Percentiles rank a stretch among this genome's conserved stretches.
Conservation (phyloP, 2,797 vertebrate species). For the Cyclura pinguis region DNA sequence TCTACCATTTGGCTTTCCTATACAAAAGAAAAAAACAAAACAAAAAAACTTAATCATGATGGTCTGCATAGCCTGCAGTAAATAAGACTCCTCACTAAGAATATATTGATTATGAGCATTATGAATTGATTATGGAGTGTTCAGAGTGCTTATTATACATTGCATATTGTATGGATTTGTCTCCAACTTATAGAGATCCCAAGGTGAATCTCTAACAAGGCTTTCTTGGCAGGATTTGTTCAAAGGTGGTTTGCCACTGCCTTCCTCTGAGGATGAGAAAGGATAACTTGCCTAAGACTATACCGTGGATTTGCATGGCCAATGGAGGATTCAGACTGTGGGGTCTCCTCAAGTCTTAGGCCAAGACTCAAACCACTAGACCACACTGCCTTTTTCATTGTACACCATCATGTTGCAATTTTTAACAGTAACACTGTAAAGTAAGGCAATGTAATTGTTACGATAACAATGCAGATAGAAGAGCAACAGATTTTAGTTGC, state of each 20-base stretch:
- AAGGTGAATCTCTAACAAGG: too few species aligned
- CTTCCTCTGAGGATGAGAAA: too few species aligned
- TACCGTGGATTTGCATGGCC: too few species aligned
- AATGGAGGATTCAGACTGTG: too few species aligned
- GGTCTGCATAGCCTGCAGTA: neutral
- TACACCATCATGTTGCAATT: neutral
- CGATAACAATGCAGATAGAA: neutral
- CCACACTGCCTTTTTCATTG: too few species aligned
- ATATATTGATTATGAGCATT: neutral
- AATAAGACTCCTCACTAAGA: neutral
- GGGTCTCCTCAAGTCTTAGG: too few species aligned
- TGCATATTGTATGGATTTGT: too few species aligned
- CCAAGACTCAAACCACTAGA: too few species aligned
- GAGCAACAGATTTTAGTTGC: neutral
- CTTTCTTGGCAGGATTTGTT: too few species aligned
- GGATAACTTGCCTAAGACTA: too few species aligned
- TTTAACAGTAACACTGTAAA: neutral
- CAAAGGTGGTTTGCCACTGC: too few species aligned
- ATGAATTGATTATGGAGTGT: neutral
- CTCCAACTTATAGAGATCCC: too few species aligned
- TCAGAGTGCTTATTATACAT: neutral
- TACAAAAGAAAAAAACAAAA: constrained; percentile 2
- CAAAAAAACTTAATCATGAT: neutral
- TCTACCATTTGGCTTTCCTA: constrained; percentile 40
- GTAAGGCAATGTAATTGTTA: neutral